Percentiles rank a stretch among this genome's conserved stretches.
Evolutionary conservation across 2,888 invertebrate species (phyloP).

Genomic region (Ptychoptera albimana): DNA sequence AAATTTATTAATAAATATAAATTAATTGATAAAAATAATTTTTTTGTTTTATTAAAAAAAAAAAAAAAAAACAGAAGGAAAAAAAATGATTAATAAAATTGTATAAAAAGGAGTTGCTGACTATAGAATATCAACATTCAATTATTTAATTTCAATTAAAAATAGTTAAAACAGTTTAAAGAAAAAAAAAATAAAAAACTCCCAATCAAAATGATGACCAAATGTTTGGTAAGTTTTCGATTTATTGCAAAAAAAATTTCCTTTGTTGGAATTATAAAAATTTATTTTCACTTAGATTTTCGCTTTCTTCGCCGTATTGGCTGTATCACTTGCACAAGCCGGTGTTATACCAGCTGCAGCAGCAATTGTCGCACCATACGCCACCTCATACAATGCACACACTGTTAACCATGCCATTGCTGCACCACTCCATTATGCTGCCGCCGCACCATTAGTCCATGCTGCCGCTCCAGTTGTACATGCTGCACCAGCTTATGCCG

Average conservation of each 20-base stretch:
- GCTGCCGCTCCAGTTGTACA: slow-evolving; percentile 17
- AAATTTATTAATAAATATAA: too few relatives aligned
- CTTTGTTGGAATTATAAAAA: background rate
- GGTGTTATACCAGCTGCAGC: slow-evolving; percentile 28
- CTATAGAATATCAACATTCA: too few relatives aligned
- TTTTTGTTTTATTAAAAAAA: too few relatives aligned
- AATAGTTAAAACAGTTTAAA: slow-evolving; percentile 1
- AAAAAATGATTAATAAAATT: too few relatives aligned
- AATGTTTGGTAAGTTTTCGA: slow-evolving; percentile 10
- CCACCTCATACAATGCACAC: slow-evolving; percentile 59
- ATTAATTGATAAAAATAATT: too few relatives aligned
- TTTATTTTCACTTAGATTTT: slow-evolving; percentile 19
- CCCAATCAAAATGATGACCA: slow-evolving; percentile 19
- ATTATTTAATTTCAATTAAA: too few relatives aligned
- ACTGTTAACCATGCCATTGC: slow-evolving; percentile 60
- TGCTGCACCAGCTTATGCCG: slow-evolving; percentile 11
- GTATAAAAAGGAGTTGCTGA: too few relatives aligned
- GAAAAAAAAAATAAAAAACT: background rate
- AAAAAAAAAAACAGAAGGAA: too few relatives aligned
- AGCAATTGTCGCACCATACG: slow-evolving; percentile 52
- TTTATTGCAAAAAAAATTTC: too few relatives aligned
- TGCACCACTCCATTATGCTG: slow-evolving; percentile 35
- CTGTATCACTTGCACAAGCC: slow-evolving; percentile 21
- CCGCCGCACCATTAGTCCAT: slow-evolving; percentile 23
- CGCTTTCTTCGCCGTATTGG: slow-evolving; percentile 16